Conservation (phyloP, 2,888 invertebrate genomes). For the Neoascia interrupta region DNA sequence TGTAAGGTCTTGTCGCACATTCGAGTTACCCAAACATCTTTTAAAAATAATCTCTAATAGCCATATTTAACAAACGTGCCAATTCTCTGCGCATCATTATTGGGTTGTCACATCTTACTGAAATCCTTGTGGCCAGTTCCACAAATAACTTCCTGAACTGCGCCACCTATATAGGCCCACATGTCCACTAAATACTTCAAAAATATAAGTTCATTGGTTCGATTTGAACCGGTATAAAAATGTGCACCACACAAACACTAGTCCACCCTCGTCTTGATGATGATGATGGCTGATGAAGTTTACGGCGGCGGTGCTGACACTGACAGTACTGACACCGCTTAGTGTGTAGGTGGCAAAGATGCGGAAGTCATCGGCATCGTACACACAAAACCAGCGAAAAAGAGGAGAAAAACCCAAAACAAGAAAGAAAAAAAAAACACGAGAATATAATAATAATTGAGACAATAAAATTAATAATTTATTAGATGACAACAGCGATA, state of each 20-base stretch:
- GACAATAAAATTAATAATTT: constrained; percentile 53
- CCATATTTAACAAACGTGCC: constrained; percentile 38
- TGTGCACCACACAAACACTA: background rate
- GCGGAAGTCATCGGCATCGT: constrained; percentile 42
- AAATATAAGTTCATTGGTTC: constrained; percentile 51
- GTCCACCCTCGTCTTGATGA: constrained; percentile 1
- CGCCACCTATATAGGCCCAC: background rate
- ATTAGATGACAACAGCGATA: constrained; percentile 34
- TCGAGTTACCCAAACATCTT: too few relatives aligned
- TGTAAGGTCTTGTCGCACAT: too few relatives aligned
- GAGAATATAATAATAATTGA: constrained; percentile 28
- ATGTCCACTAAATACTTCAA: constrained; percentile 19
- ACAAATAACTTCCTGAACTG: too few relatives aligned
- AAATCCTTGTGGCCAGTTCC: too few relatives aligned
- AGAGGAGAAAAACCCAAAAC: background rate
- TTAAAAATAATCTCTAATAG: constrained; percentile 23
- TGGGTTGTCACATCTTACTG: too few relatives aligned
- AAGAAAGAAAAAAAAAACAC: constrained; percentile 1
- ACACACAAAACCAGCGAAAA: background rate
- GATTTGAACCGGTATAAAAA: constrained; percentile 44
- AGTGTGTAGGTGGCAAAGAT: constrained; percentile 48
- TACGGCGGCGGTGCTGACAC: too few relatives aligned
- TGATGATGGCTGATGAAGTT: too few relatives aligned
- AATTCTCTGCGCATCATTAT: constrained; percentile 31
- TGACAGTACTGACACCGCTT: too few relatives aligned